Conservation (phyloP, 2,888 invertebrate species). For the Drosophila mettleri region DNA sequence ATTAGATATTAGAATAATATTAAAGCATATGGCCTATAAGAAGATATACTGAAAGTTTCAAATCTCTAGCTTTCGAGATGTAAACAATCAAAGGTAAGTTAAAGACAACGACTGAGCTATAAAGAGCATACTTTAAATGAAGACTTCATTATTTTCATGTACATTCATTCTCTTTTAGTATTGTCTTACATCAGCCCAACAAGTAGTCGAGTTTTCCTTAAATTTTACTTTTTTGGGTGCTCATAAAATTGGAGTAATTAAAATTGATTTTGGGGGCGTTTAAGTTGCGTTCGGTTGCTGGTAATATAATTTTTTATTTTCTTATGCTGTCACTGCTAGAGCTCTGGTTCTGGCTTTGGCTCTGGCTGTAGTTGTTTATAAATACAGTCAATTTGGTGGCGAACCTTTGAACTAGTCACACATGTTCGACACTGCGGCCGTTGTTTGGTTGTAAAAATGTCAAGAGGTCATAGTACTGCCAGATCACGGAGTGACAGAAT, state of each 20-base stretch:
- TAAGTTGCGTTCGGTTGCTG: slow-evolving; percentile 7
- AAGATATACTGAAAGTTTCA: background rate
- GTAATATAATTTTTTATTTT: background rate
- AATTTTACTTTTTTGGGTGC: slow-evolving; percentile 5
- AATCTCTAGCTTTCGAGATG: background rate
- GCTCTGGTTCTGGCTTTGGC: no score
- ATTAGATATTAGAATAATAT: background rate
- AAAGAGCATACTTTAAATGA: background rate
- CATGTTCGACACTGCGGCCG: slow-evolving; percentile 55
- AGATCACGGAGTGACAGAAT: slow-evolving; percentile 43
- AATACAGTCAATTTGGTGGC: slow-evolving; percentile 79
- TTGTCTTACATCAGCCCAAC: background rate
- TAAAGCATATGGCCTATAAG: background rate
- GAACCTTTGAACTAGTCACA: slow-evolving; percentile 76
- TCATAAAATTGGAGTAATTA: slow-evolving; percentile 59
- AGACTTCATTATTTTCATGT: background rate
- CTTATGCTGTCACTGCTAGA: slow-evolving; percentile 39
- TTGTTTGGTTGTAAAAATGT: slow-evolving; percentile 54
- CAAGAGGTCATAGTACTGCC: slow-evolving; percentile 62
- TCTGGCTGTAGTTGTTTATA: no score
- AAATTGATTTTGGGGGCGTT: slow-evolving; percentile 65
- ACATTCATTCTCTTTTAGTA: background rate
- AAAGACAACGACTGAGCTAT: no score
- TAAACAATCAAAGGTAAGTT: background rate
- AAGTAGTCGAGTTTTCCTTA: slow-evolving; percentile 6